Percentiles rank a stretch among this genome's conserved stretches.
Conservation (phyloP, 2,888 invertebrate species). For the Cactoblastis cactorum region DNA sequence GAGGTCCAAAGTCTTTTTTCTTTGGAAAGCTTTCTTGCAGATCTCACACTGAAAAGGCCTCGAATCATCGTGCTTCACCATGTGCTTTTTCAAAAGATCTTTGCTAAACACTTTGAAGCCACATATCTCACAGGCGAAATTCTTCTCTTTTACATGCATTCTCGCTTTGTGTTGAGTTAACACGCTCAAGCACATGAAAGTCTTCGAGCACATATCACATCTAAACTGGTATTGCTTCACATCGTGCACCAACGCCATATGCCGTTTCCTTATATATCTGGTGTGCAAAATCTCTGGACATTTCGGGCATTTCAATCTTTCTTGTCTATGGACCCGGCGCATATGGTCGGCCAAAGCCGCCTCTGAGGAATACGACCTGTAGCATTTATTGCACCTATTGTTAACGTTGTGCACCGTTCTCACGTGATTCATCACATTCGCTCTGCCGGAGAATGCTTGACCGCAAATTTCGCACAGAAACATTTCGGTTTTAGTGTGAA, state of each 20-base stretch:
- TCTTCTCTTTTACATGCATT: constrained; percentile 56
- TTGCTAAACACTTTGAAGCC: constrained; percentile 59
- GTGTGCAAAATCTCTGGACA: constrained; percentile 50
- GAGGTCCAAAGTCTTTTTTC: constrained; percentile 70
- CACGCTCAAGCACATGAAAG: constrained; percentile 46
- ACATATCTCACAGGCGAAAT: constrained; percentile 53
- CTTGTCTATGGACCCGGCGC: not conserved
- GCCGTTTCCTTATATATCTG: constrained; percentile 50
- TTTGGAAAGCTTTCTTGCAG: constrained; percentile 79
- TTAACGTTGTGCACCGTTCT: constrained; percentile 38
- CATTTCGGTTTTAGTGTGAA: constrained; percentile 39
- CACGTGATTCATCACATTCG: constrained; percentile 47
- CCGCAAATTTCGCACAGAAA: constrained; percentile 58
- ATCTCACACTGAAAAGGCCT: constrained; percentile 77
- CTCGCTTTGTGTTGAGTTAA: constrained; percentile 48
- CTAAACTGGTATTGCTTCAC: constrained; percentile 47
- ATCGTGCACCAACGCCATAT: constrained; percentile 55
- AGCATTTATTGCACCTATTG: constrained; percentile 35
- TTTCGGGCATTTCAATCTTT: constrained; percentile 44
- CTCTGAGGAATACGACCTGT: constrained; percentile 32
- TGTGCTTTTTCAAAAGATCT: constrained; percentile 71
- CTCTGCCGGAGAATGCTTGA: constrained; percentile 47
- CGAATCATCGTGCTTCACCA: constrained; percentile 76
- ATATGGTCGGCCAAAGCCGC: constrained; percentile 26
- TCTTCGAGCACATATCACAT: constrained; percentile 51